Evolutionary conservation across 2,797 vertebrate species (phyloP).

Genomic region (Macroramphosus scolopax): DNA sequence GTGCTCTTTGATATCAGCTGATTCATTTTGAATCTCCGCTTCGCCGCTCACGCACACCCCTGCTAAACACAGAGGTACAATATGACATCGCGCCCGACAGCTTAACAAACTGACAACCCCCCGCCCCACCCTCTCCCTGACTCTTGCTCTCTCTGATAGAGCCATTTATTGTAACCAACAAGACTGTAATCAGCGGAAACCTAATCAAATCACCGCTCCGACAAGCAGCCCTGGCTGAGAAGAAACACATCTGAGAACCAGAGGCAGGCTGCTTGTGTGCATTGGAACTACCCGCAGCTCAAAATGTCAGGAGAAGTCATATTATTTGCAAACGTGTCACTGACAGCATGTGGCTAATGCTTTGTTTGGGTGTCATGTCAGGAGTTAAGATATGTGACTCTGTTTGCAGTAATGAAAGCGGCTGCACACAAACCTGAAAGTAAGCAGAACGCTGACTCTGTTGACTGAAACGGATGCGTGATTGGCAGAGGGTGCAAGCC

Average conservation of each 20-base stretch:
- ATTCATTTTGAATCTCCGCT: conserved; percentile 49
- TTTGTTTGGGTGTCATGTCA: conserved; percentile 59
- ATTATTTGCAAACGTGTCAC: conserved; percentile 64
- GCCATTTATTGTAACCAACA: conserved; percentile 64
- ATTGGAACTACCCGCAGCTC: conserved; percentile 32
- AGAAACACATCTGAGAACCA: conserved; percentile 52
- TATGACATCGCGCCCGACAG: conserved; percentile 42
- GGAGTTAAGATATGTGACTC: conserved; percentile 52
- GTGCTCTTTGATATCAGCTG: conserved; percentile 58
- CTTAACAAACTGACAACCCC: conserved; percentile 53
- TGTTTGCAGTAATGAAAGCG: conserved; percentile 25
- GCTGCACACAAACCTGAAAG: conserved; percentile 32
- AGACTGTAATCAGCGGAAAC: conserved; percentile 65
- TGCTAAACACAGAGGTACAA: conserved; percentile 30
- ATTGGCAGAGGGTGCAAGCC: conserved; percentile 24
- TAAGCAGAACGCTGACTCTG: conserved; percentile 24
- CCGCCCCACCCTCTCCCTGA: conserved; percentile 47
- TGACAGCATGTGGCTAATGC: conserved; percentile 45
- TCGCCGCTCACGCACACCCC: conserved; percentile 24
- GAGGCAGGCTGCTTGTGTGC: conserved; percentile 35
- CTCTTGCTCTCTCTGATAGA: conserved; percentile 38
- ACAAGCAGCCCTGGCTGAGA: conserved; percentile 55
- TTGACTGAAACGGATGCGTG: conserved; percentile 25
- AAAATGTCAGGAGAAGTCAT: conserved; percentile 62
- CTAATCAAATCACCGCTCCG: conserved; percentile 68